Conservation (phyloP, 2,888 invertebrate species). For the Ochropacha duplaris region DNA sequence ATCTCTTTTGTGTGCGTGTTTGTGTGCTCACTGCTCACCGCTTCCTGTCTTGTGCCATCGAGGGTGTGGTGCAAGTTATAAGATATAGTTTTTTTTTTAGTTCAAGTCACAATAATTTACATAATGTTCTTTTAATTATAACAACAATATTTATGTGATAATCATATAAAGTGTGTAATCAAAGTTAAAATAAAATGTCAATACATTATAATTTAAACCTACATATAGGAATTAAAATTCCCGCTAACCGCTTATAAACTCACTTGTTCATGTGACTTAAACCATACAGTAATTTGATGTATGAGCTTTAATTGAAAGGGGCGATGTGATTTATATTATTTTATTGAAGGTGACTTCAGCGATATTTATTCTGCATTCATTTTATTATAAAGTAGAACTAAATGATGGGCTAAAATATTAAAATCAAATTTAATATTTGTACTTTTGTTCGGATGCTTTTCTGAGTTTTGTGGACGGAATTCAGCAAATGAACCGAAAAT, state of each 20-base stretch:
- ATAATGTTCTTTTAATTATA: not conserved
- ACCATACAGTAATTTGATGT: slow-evolving; percentile 35
- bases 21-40: slow-evolving; percentile 56
- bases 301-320: slow-evolving; percentile 66
- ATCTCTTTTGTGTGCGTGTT: slow-evolving; percentile 67
- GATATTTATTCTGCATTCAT: slow-evolving; percentile 14
- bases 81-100: slow-evolving; percentile 11
- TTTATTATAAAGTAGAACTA: not conserved
- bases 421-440: too few species aligned
- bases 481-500: too few species aligned
- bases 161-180: slow-evolving; percentile 5
- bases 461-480: too few species aligned
- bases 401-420: not conserved
- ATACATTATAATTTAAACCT: too few species aligned
- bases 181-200: too few species aligned
- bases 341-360: slow-evolving; percentile 45
- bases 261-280: slow-evolving; percentile 12
- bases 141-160: not conserved
- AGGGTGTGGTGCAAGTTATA: slow-evolving; percentile 33
- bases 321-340: slow-evolving; percentile 61
- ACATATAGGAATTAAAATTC: not conserved
- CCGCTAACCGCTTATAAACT: not conserved
- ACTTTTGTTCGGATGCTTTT: too few species aligned
- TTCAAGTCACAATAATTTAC: too few species aligned
- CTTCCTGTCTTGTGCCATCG: slow-evolving; percentile 66